These are phyloP conservation scores for Psittacula echo DNA, from an alignment of 2,797 vertebrate species.

Conservation along the genomic window DNA sequence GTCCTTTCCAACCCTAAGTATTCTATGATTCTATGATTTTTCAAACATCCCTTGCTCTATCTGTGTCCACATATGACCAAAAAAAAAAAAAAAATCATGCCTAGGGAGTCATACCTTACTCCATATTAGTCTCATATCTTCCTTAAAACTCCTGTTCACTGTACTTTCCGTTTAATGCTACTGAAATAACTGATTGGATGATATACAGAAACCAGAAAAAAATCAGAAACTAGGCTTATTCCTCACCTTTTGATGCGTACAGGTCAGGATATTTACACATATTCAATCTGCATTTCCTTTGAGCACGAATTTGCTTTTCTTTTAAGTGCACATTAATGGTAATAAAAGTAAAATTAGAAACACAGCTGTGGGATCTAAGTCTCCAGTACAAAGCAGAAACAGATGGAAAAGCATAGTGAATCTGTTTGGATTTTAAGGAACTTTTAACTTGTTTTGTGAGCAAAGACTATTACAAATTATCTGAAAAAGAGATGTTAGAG, in stretches of 20 bases:
- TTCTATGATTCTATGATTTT: neutral
- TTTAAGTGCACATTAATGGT: neutral
- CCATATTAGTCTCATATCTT: neutral
- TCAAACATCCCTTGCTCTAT: neutral
- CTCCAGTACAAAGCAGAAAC: neutral
- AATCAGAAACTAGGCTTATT: neutral
- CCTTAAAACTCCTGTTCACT: neutral
- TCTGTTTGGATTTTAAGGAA: neutral
- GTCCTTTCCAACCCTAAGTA: neutral
- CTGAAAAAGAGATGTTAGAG: neutral
- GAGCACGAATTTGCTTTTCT: neutral
- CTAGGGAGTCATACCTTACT: neutral
- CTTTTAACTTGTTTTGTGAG: neutral
- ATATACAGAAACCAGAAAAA: neutral
- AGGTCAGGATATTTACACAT: neutral
- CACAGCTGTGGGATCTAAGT: neutral
- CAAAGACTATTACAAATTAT: neutral
- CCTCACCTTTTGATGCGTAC: neutral
- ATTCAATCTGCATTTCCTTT: neutral
- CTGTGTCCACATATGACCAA: neutral
- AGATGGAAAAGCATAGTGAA: neutral
- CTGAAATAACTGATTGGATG: neutral
- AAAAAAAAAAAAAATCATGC: neutral
- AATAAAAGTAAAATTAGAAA: conserved; percentile 5
- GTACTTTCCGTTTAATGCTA: neutral